These are phyloP conservation scores for Druon quercuslanigerum DNA, from an alignment of 1,140 invertebrate genomes.

Conservation along the genomic window DNA sequence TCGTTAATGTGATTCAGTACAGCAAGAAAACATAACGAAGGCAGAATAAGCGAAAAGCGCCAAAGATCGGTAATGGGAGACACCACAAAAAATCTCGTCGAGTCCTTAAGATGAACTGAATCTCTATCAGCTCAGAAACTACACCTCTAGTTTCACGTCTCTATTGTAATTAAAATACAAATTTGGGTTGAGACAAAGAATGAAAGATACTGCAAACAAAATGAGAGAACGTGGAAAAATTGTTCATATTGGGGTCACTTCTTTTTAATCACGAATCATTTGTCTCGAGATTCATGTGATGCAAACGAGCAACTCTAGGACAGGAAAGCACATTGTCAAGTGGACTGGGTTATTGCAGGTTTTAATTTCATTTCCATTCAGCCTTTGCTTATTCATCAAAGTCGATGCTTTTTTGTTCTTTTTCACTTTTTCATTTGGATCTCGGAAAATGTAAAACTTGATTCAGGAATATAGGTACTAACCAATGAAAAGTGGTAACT, in stretches of 20 bases:
- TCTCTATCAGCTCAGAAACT: background rate
- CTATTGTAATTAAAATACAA: background rate
- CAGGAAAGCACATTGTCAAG: slow-evolving; percentile 2
- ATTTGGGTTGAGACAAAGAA: background rate
- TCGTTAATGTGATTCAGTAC: background rate
- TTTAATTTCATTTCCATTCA: slow-evolving; percentile 23
- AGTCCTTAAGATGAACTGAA: background rate
- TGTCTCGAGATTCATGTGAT: slow-evolving; percentile 5
- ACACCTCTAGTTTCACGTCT: background rate
- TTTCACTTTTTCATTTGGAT: too few relatives aligned
- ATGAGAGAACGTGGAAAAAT: background rate
- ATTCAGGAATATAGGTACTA: too few relatives aligned
- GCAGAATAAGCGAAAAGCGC: background rate
- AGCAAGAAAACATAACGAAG: background rate
- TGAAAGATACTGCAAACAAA: background rate
- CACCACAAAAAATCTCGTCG: background rate
- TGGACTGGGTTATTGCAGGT: background rate
- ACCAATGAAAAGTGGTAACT: too few relatives aligned
- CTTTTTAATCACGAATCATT: slow-evolving; percentile 26
- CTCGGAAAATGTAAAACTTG: too few relatives aligned
- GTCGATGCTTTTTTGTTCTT: too few relatives aligned
- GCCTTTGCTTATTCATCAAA: background rate
- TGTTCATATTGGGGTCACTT: background rate
- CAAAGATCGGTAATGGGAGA: background rate
- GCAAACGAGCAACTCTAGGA: slow-evolving; percentile 1